These are phyloP conservation scores for Oscheius sp. DNA, from an alignment of 1,140 invertebrate genomes.

Conservation along the genomic window DNA sequence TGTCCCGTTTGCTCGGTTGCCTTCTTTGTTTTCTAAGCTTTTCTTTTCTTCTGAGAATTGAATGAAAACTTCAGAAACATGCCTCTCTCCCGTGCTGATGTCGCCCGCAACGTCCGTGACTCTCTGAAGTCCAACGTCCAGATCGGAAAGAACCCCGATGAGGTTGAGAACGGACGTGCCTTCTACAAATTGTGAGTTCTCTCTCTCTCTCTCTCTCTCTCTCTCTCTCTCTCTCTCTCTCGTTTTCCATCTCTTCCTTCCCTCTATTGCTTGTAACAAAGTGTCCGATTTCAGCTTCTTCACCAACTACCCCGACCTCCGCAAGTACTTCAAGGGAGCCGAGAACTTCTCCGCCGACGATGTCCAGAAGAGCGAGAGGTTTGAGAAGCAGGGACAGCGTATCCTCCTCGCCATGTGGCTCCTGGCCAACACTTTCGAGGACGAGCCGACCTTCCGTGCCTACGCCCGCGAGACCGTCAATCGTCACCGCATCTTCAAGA, in stretches of 20 bases:
- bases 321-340: constrained; percentile 49
- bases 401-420: constrained; percentile 43
- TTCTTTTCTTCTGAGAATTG: no score
- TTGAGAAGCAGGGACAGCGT: constrained; percentile 47
- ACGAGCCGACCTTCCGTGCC: constrained; percentile 39
- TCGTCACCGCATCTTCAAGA: constrained; percentile 45
- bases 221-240: neutral
- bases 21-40: no score
- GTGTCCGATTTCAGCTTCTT: constrained; percentile 24
- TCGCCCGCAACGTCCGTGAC: constrained; percentile 38
- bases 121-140: constrained; percentile 33
- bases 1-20: no score
- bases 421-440: constrained; percentile 29
- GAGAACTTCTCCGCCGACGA: constrained; percentile 47
- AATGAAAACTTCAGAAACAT: no score
- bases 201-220: neutral
- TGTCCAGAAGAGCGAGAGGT: constrained; percentile 51
- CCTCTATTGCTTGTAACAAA: neutral
- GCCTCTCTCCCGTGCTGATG: constrained; percentile 35
- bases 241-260: neutral
- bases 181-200: constrained; percentile 50
- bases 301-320: constrained; percentile 49
- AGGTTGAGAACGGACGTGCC: constrained; percentile 46
- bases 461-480: constrained; percentile 46
- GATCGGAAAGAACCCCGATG: constrained; percentile 40